Conservation (phyloP, 1,140 invertebrate genomes). For the Drosophila takahashii region DNA sequence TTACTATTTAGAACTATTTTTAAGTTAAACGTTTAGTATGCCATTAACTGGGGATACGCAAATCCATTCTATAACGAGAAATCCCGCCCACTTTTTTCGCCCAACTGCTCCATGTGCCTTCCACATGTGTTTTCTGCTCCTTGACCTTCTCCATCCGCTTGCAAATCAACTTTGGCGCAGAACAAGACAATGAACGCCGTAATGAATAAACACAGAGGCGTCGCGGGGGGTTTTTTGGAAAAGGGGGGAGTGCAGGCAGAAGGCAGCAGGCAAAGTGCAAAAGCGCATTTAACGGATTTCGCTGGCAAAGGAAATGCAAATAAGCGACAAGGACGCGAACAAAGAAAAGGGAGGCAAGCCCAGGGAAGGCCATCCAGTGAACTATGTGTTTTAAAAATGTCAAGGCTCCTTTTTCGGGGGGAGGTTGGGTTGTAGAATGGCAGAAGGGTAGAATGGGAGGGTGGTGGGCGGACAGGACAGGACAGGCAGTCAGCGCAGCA, state of each 20-base stretch:
- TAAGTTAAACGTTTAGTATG: background rate
- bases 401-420: slow-evolving; percentile 47
- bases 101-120: slow-evolving; percentile 20
- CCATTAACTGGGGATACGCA: background rate
- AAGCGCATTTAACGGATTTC: slow-evolving; percentile 58
- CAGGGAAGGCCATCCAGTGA: slow-evolving; percentile 35
- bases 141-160: slow-evolving; percentile 45
- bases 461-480: slow-evolving; percentile 3
- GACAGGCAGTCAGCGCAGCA: slow-evolving; percentile 5
- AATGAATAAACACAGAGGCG: slow-evolving; percentile 39
- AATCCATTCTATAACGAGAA: background rate
- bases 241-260: background rate
- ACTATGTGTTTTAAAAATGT: slow-evolving; percentile 68
- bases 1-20: background rate
- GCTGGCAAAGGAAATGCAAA: slow-evolving; percentile 54
- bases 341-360: slow-evolving; percentile 19
- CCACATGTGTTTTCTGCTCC: slow-evolving; percentile 40
- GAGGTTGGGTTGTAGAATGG: background rate
- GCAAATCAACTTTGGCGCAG: slow-evolving; percentile 54
- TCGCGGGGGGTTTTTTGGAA: background rate
- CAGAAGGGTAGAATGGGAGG: background rate
- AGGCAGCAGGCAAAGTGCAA: slow-evolving; percentile 36
- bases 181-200: slow-evolving; percentile 60
- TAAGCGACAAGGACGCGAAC: slow-evolving; percentile 70
- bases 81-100: slow-evolving; percentile 1